Conservation (phyloP, 2,797 vertebrate genomes). For the Diplodus puntazzo region DNA sequence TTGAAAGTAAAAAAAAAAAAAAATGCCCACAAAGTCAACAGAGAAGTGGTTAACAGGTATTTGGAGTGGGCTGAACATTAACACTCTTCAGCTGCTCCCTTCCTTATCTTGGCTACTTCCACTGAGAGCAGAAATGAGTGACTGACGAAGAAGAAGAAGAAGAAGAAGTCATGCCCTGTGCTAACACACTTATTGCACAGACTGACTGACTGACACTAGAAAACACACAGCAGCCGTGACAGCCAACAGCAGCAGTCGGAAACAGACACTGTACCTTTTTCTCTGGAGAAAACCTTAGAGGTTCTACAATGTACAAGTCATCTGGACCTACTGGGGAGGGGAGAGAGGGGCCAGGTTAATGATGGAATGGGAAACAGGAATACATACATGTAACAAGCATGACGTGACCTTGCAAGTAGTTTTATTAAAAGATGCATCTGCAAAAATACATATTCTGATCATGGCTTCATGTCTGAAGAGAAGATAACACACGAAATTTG, state of each 20-base stretch:
- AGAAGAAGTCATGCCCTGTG: conserved; percentile 31
- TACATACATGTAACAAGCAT: conserved; percentile 85
- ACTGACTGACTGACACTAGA: conserved; percentile 50
- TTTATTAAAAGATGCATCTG: conserved; percentile 33
- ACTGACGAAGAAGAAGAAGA: not conserved
- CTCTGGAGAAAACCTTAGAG: conserved; percentile 98
- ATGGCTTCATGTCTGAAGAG: not conserved
- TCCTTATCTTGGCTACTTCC: conserved; percentile 18
- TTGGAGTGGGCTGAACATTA: conserved; percentile 41
- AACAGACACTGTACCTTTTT: conserved; percentile 93
- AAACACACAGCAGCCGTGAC: conserved; percentile 69
- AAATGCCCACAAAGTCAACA: conserved; percentile 36
- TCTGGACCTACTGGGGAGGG: conserved; percentile 92
- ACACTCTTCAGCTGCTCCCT: conserved; percentile 26
- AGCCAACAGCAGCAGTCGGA: conserved; percentile 73
- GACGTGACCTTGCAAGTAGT: conserved; percentile 85
- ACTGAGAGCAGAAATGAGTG: conserved; percentile 35
- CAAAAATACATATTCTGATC: conserved; percentile 18
- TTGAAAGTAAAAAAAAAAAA: not conserved
- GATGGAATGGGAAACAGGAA: conserved; percentile 84
- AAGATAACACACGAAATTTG: conserved; percentile 11
- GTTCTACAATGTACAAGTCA: conserved; percentile 99
- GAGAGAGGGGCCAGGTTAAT: conserved; percentile 86
- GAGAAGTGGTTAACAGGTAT: conserved; percentile 59
- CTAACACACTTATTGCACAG: conserved; percentile 37